Conservation (phyloP, 2,888 invertebrate species). For the Priocnemis perturbator region DNA sequence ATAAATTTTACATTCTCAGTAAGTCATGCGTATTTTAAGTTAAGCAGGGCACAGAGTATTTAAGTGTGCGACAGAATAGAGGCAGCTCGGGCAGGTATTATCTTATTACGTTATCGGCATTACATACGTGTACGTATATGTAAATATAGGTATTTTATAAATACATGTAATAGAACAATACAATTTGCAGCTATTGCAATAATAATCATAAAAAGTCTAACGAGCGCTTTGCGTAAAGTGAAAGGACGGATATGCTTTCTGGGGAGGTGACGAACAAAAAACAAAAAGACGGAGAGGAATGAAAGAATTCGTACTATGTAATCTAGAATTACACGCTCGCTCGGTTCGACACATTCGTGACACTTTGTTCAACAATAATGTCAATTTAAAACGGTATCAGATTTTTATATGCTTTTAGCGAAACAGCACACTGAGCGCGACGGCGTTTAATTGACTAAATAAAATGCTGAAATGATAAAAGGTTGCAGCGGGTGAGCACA, state of each 20-base stretch:
- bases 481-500: no score
- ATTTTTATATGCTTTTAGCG: slow-evolving; percentile 46
- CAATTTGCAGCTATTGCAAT: slow-evolving; percentile 40
- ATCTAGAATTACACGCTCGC: slow-evolving; percentile 5
- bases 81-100: slow-evolving; percentile 74
- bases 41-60: slow-evolving; percentile 51
- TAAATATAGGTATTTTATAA: slow-evolving; percentile 67
- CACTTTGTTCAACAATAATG: slow-evolving; percentile 40
- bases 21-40: slow-evolving; percentile 39
- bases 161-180: slow-evolving; percentile 52
- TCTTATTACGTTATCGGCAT: slow-evolving; percentile 70
- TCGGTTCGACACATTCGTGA: slow-evolving; percentile 27
- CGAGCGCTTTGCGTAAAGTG: slow-evolving; percentile 34
- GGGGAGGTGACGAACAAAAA: neutral
- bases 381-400: slow-evolving; percentile 46
- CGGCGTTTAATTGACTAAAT: no score
- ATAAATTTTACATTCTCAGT: slow-evolving; percentile 33
- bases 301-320: slow-evolving; percentile 29
- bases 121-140: slow-evolving; percentile 69
- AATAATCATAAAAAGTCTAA: slow-evolving; percentile 34
- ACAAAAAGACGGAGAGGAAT: neutral
- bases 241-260: slow-evolving; percentile 40
- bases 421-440: slow-evolving; percentile 12
- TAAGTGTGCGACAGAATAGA: slow-evolving; percentile 65
- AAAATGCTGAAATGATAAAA: no score